phyloP scores from a whole-genome alignment of 2,797 vertebrate genomes.

The Etheostoma nigrum region DNA sequence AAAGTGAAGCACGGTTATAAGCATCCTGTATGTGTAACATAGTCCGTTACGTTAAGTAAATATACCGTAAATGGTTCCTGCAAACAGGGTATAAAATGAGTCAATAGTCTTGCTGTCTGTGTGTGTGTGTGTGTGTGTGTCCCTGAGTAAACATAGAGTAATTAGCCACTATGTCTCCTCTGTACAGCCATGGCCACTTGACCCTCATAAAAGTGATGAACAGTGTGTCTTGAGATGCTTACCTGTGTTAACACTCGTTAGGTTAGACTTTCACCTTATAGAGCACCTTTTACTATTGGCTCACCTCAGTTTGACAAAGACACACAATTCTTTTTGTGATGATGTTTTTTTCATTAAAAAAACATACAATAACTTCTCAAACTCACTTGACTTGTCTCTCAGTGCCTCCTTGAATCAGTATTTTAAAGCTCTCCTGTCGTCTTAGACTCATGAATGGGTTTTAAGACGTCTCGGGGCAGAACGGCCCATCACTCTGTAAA shows the following conservation, averaged over 20 bases:
- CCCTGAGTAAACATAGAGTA: slow-evolving; percentile 70
- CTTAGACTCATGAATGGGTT: slow-evolving; percentile 56
- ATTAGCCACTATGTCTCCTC: slow-evolving; percentile 63
- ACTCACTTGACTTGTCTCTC: slow-evolving; percentile 42
- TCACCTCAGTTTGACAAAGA: slow-evolving; percentile 49
- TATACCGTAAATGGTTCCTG: slow-evolving; percentile 40
- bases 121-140: slow-evolving; percentile 31
- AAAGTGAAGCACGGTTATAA: slow-evolving; percentile 21
- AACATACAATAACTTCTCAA: slow-evolving; percentile 36
- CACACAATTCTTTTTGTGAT: slow-evolving; percentile 2
- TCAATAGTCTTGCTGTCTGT: slow-evolving; percentile 43
- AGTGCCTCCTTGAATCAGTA: slow-evolving; percentile 49
- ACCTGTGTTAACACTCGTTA: slow-evolving; percentile 48
- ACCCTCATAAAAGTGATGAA: slow-evolving; percentile 81
- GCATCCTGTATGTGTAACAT: slow-evolving; percentile 25
- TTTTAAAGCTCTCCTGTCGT: slow-evolving; percentile 57
- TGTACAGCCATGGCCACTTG: slow-evolving; percentile 59
- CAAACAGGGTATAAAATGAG: slow-evolving; percentile 28
- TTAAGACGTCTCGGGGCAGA: slow-evolving; percentile 65
- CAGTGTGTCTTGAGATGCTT: slow-evolving; percentile 58
- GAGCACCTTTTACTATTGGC: slow-evolving; percentile 46
- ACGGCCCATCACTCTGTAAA: slow-evolving; percentile 58
- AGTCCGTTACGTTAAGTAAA: slow-evolving; percentile 58
- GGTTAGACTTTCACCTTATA: slow-evolving; percentile 49
- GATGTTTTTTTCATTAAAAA: too few relatives aligned